Evolutionary conservation across 2,888 invertebrate genomes (phyloP).

Genomic region (Drosophila kambysellisi): DNA sequence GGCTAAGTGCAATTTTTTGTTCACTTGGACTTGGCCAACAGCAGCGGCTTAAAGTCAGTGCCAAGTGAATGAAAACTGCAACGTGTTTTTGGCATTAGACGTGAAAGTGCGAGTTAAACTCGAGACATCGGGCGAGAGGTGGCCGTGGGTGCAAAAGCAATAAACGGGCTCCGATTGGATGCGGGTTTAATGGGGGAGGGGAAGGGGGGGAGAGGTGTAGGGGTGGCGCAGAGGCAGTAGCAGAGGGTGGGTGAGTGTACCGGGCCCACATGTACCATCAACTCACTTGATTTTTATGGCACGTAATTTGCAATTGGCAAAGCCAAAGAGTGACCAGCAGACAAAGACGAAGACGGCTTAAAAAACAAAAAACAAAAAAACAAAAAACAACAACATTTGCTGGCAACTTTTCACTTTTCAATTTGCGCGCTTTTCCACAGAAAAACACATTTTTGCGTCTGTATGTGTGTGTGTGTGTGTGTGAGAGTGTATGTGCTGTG

Average conservation of each 20-base stretch:
- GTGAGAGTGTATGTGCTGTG: conserved; percentile 24
- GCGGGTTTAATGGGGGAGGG: not conserved
- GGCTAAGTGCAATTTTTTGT: conserved; percentile 50
- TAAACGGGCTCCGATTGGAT: conserved; percentile 8
- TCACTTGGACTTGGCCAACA: conserved; percentile 81
- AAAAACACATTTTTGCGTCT: not conserved
- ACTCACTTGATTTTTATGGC: conserved; percentile 72
- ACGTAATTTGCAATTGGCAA: conserved; percentile 80
- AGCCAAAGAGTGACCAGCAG: conserved; percentile 53
- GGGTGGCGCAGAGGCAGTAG: not conserved
- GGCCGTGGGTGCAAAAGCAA: conserved; percentile 39
- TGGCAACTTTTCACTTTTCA: conserved; percentile 83
- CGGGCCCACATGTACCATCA: conserved; percentile 66
- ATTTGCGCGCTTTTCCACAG: conserved; percentile 73
- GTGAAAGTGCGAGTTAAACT: conserved; percentile 80
- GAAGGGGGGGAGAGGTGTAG: not conserved
- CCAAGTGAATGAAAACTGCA: conserved; percentile 80
- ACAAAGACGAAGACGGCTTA: conserved; percentile 28
- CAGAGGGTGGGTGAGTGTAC: conserved; percentile 1
- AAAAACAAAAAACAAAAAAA: not conserved
- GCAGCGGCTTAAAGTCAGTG: conserved; percentile 75
- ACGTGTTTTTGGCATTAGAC: conserved; percentile 82
- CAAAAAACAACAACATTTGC: conserved; percentile 46
- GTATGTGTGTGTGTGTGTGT: conserved; percentile 25
- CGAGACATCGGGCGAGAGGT: conserved; percentile 24